Evolutionary conservation across 2,888 invertebrate genomes (phyloP).

Genomic region (Apotomis betuletana): DNA sequence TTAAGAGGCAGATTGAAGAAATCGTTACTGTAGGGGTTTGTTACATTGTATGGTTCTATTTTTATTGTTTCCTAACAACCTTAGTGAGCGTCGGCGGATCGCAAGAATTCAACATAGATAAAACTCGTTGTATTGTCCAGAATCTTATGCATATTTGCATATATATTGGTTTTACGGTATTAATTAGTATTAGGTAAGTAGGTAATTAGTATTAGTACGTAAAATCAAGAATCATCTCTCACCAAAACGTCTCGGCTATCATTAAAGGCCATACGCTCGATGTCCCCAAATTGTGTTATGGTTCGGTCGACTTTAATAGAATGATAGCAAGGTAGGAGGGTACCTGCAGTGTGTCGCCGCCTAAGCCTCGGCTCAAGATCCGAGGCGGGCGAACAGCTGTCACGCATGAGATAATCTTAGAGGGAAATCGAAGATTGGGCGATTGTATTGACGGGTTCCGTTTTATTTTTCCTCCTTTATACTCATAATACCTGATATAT

Average conservation of each 20-base stretch:
- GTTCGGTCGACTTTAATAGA: constrained; percentile 27
- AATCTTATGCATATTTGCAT: neutral
- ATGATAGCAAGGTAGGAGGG: constrained; percentile 30
- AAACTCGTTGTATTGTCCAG: neutral
- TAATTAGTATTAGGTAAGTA: too few species aligned
- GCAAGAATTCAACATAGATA: too few species aligned
- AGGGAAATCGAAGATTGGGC: constrained; percentile 50
- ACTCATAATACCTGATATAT: neutral
- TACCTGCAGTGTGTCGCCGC: constrained; percentile 47
- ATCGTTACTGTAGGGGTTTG: constrained; percentile 59
- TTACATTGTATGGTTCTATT: constrained; percentile 12
- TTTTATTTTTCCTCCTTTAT: neutral
- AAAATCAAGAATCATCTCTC: neutral
- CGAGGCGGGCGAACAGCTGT: constrained; percentile 65
- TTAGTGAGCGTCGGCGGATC: neutral
- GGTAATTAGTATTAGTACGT: too few species aligned
- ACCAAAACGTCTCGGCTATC: neutral
- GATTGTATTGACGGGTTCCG: constrained; percentile 26
- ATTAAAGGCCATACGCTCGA: neutral
- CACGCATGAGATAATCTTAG: constrained; percentile 77
- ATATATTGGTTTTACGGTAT: too few species aligned
- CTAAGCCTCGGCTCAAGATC: constrained; percentile 57
- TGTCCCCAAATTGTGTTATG: constrained; percentile 10
- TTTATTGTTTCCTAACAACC: constrained; percentile 1
- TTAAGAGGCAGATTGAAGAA: constrained; percentile 67